Percentiles rank a stretch among this genome's conserved stretches.
phyloP scores from a whole-genome alignment of 2,113 vertebrate genomes.

The Malurus elegans region DNA sequence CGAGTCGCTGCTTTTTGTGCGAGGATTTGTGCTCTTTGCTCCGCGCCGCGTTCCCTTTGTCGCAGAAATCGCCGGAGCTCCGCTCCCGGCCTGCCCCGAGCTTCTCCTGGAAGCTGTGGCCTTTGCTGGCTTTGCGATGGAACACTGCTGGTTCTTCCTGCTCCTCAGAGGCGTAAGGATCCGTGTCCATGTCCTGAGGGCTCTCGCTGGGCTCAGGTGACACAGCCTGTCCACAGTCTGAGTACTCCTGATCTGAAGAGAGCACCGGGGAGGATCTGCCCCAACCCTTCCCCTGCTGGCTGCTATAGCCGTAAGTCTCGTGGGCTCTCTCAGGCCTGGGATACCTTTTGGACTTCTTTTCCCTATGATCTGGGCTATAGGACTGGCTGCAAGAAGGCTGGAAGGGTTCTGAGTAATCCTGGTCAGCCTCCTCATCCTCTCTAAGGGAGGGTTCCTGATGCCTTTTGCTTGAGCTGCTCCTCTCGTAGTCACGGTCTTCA shows the following conservation, averaged over 20 bases:
- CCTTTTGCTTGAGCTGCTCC: slow-evolving; percentile 72
- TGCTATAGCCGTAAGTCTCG: slow-evolving; percentile 26
- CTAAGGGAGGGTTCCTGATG: slow-evolving; percentile 74
- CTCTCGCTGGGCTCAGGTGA: slow-evolving; percentile 79
- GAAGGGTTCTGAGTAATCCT: slow-evolving; percentile 76
- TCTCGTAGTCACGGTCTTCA: slow-evolving; percentile 73
- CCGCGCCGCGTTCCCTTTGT: slow-evolving; percentile 74
- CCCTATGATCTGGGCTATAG: slow-evolving; percentile 65
- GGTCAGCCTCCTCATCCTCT: slow-evolving; percentile 72
- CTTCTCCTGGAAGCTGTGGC: slow-evolving; percentile 68
- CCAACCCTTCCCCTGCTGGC: slow-evolving; percentile 70
- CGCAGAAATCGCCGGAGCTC: slow-evolving; percentile 64
- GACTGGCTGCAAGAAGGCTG: slow-evolving; percentile 70
- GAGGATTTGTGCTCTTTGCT: slow-evolving; percentile 78
- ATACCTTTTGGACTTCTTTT: slow-evolving; percentile 68
- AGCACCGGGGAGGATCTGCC: slow-evolving; percentile 67
- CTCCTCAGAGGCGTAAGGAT: slow-evolving; percentile 63
- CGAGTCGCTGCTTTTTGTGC: slow-evolving; percentile 67
- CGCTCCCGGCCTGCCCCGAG: slow-evolving; percentile 17
- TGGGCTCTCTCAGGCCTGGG: slow-evolving; percentile 66
- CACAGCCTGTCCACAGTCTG: slow-evolving; percentile 75
- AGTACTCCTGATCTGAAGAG: slow-evolving; percentile 77
- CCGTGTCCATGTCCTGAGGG: slow-evolving; percentile 67
- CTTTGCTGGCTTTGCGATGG: slow-evolving; percentile 63
- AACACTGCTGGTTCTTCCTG: slow-evolving; percentile 54